Conservation (phyloP, 2,113 vertebrate genomes). For the Misgurnus anguillicaudatus region DNA sequence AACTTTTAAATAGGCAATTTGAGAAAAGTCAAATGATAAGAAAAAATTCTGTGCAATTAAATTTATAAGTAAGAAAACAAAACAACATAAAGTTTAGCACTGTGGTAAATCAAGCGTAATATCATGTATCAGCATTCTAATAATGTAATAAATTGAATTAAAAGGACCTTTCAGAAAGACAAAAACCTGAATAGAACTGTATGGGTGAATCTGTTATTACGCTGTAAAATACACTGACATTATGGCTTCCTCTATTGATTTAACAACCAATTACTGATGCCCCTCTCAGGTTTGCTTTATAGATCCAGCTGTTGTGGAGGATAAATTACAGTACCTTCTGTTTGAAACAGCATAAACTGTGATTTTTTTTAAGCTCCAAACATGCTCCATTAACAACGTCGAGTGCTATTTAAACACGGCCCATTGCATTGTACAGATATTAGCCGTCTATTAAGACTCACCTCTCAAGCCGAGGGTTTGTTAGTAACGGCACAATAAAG, state of each 20-base stretch:
- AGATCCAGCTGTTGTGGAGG: slow-evolving; percentile 2
- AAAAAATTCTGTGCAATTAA: too few relatives aligned
- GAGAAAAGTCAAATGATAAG: too few relatives aligned
- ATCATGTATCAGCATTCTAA: not conserved
- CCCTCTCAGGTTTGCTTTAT: slow-evolving; percentile 16
- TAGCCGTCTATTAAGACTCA: slow-evolving; percentile 11
- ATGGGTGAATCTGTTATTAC: not conserved
- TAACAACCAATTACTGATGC: slow-evolving; percentile 9
- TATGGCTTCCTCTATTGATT: slow-evolving; percentile 36
- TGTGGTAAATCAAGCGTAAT: not conserved
- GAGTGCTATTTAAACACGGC: not conserved
- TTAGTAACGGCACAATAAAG: not conserved
- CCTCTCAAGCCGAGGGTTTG: slow-evolving; percentile 10
- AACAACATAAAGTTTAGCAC: too few relatives aligned
- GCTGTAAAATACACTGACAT: slow-evolving; percentile 1
- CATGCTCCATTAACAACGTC: not conserved
- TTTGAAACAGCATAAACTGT: not conserved
- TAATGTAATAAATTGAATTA: not conserved
- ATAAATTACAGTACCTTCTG: slow-evolving; percentile 7
- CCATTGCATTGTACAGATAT: not conserved
- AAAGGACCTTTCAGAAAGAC: not conserved
- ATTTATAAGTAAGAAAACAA: too few relatives aligned
- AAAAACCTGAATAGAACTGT: not conserved
- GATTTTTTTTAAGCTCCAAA: not conserved
- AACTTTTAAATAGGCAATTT: too few relatives aligned